Evolutionary conservation across 2,888 invertebrate species (phyloP), one percentile per base, ranked within the genome.

Genomic region (Phengaris arion): DNA sequence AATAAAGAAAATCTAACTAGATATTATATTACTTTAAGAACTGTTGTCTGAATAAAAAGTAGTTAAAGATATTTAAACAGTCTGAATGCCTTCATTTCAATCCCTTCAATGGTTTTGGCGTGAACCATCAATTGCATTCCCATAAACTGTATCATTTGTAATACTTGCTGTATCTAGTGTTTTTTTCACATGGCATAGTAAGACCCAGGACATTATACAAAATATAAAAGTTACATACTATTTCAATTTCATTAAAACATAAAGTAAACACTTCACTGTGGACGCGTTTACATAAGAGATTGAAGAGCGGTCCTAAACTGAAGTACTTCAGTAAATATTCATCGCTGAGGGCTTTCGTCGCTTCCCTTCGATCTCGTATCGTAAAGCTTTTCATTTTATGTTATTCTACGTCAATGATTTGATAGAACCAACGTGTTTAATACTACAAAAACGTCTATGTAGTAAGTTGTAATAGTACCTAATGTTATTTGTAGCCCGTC

Each of bases 171-270:
- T 5, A 54, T 55, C 12, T n/a, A 15, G 8, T 9, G n/a, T 57
- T 15, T 15, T 22, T 2, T 57, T 15, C n/a, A 57, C 15, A 15
- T 57, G 15, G 8, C n/a, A n/a, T n/a, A 13, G 22, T 22, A 22
- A 22, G 22, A 22, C 4, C 57, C 9, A 55, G 7, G 55, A 8
- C 15, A 57, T 57, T 57, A 15, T 57, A 15, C 57, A 35, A 64
- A 64, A 22, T 64, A 64, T 64, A 64, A 64, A 64, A 22, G 1
- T 22, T 35, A 64, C 22, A 7, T 9, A 59, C 9, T 64, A 45
- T 64, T 64, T 64, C 64, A 64, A 64, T 64, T 64, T 12, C 64
- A 35, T 35, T 64, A 45, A 35, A 64, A 64, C 64, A 64, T 64
- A 35, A 64, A 64, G 64, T 64, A 64, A 64, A 64, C 13, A 64